A percentile compares a stretch with the other conserved stretches of the same genome.
Evolutionary conservation across 1,140 invertebrate genomes (phyloP).

Genomic region (Plectrocnemia conspersa): DNA sequence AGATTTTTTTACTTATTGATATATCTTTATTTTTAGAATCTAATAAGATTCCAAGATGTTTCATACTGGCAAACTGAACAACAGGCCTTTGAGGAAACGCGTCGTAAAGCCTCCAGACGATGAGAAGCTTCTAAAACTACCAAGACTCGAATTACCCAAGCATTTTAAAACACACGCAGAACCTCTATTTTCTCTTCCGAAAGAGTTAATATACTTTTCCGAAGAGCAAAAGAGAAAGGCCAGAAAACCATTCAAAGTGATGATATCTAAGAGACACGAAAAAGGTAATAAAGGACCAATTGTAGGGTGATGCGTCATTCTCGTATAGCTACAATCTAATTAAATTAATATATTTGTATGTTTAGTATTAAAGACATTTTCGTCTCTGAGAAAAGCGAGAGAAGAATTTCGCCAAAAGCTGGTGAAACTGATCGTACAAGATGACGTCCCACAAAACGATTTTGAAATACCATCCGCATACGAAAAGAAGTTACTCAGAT

Average conservation of each 20-base stretch:
- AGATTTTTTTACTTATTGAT: too few relatives aligned
- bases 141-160: constrained; percentile 48
- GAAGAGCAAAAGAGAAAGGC: constrained; percentile 18
- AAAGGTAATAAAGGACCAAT: constrained; percentile 13
- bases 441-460: constrained; percentile 41
- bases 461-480: constrained; percentile 52
- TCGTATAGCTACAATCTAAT: not conserved
- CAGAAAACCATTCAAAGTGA: constrained; percentile 5
- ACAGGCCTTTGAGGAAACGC: constrained; percentile 38
- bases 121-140: constrained; percentile 45
- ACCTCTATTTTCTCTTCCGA: constrained; percentile 51
- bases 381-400: constrained; percentile 64
- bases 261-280: constrained; percentile 15
- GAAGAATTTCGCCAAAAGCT: constrained; percentile 78
- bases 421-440: constrained; percentile 65
- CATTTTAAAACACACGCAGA: constrained; percentile 51
- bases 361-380: constrained; percentile 57
- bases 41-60: constrained; percentile 28
- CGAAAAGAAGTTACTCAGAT: constrained; percentile 69
- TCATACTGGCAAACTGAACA: constrained; percentile 33
- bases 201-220: constrained; percentile 44
- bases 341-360: constrained; percentile 11
- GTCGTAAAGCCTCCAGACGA: constrained; percentile 38
- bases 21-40: too few relatives aligned
- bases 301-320: not conserved